phyloP scores from a whole-genome alignment of 1,140 invertebrate genomes.

The Drosophila pseudoananassae region DNA sequence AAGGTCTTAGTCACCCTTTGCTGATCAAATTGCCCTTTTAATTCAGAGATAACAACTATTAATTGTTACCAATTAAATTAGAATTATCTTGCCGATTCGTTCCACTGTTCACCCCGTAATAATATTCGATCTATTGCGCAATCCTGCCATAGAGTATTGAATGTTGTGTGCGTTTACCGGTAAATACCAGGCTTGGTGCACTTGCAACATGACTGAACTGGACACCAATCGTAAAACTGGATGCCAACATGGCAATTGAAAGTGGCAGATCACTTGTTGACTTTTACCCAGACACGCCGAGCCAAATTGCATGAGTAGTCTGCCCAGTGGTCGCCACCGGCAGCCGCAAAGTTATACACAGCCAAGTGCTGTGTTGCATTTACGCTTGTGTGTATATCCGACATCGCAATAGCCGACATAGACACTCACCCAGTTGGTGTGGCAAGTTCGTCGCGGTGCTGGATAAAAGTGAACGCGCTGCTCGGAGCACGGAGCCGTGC shows the following conservation, averaged over 20 bases:
- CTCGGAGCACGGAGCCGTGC: neutral
- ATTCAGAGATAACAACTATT: neutral
- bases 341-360: conserved; percentile 1
- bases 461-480: conserved; percentile 74
- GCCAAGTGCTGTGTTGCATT: neutral
- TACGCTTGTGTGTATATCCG: neutral
- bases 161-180: conserved; percentile 24
- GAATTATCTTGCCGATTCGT: neutral
- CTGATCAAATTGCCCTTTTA: conserved; percentile 11
- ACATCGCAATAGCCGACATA: conserved; percentile 58
- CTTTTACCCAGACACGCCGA: conserved; percentile 60
- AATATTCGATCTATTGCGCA: conserved; percentile 45
- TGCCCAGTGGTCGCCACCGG: conserved; percentile 35
- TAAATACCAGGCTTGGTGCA: conserved; percentile 49
- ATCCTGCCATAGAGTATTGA: conserved; percentile 42
- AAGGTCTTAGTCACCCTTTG: conserved; percentile 6
- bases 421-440: conserved; percentile 70
- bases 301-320: conserved; percentile 23
- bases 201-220: conserved; percentile 71
- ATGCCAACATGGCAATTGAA: conserved; percentile 49
- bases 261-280: conserved; percentile 56
- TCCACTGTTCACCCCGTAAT: conserved; percentile 30
- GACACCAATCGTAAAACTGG: conserved; percentile 4
- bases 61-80: neutral
- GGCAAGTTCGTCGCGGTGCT: conserved; percentile 69